Evolutionary conservation across 2,888 invertebrate genomes (phyloP).

Genomic region (Volucella inanis): DNA sequence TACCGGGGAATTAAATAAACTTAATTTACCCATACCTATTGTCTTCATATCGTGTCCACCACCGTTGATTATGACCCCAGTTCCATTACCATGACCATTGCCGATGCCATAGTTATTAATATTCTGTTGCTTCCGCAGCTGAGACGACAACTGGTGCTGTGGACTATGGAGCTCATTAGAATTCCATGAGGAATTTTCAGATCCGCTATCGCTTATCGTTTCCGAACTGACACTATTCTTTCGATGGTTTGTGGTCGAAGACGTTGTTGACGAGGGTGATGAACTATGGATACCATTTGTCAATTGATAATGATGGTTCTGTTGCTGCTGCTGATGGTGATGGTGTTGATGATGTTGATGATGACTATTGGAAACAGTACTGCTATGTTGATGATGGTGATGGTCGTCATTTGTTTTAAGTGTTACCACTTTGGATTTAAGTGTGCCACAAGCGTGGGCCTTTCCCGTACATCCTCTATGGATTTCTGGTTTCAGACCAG

Average conservation of each 20-base stretch:
- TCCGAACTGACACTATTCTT: constrained; percentile 83
- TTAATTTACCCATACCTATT: constrained; percentile 59
- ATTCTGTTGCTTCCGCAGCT: constrained; percentile 64
- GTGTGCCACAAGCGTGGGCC: constrained; percentile 88
- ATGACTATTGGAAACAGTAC: constrained; percentile 25
- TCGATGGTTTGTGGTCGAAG: constrained; percentile 77
- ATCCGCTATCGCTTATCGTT: constrained; percentile 82
- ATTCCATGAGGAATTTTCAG: constrained; percentile 80
- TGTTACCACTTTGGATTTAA: constrained; percentile 78
- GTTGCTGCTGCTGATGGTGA: constrained; percentile 46
- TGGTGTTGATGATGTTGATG: constrained; percentile 48
- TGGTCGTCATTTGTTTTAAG: constrained; percentile 68
- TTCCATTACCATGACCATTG: constrained; percentile 38
- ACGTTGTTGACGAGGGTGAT: constrained; percentile 66
- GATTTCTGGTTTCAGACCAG: constrained; percentile 81
- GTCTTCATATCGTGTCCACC: constrained; percentile 64
- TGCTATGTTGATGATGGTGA: constrained; percentile 49
- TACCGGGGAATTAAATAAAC: constrained; percentile 67
- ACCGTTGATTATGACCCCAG: constrained; percentile 49
- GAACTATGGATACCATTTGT: constrained; percentile 71
- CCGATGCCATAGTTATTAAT: constrained; percentile 51
- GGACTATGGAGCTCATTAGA: constrained; percentile 75
- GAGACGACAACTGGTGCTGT: constrained; percentile 41
- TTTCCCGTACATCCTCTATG: constrained; percentile 90
- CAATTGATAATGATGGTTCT: constrained; percentile 37